Percentiles rank a stretch among this genome's conserved stretches.
phyloP scores from a whole-genome alignment of 2,113 vertebrate genomes.

The Pogona vitticeps region DNA sequence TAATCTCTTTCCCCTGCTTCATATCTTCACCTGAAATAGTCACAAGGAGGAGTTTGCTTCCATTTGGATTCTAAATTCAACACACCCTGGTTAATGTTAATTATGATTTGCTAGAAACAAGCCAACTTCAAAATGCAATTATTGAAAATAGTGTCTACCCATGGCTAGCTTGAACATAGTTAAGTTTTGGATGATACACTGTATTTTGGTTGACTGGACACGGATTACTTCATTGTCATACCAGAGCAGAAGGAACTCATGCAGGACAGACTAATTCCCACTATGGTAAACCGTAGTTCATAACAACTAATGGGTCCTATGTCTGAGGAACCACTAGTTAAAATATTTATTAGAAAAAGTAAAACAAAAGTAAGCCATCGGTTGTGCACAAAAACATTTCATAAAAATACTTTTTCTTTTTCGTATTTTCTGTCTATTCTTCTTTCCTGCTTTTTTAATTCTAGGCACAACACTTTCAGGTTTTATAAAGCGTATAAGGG shows the following conservation, averaged over 20 bases:
- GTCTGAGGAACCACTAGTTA: not conserved
- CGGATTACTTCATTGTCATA: not conserved
- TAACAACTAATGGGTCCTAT: not conserved
- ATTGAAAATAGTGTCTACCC: no score
- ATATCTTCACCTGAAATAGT: not conserved
- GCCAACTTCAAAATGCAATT: not conserved
- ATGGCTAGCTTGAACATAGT: no score
- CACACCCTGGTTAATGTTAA: not conserved
- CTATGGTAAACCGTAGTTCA: not conserved
- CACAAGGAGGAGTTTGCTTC: not conserved
- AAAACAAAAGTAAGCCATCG: not conserved
- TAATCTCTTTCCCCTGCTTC: not conserved
- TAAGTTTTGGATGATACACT: no score
- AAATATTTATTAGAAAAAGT: not conserved
- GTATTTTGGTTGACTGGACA: no score
- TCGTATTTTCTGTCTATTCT: no score
- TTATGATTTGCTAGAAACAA: not conserved
- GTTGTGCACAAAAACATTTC: not conserved
- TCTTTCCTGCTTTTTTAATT: no score
- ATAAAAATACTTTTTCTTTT: no score
- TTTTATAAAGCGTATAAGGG: not conserved
- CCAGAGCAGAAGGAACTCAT: not conserved
- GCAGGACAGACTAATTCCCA: no score
- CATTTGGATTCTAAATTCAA: not conserved
- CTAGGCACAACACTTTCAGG: not conserved